Percentiles rank a stretch among this genome's conserved stretches.
Evolutionary conservation across 2,113 vertebrate genomes (phyloP).

Genomic region (Trichomycterus rosablanca): DNA sequence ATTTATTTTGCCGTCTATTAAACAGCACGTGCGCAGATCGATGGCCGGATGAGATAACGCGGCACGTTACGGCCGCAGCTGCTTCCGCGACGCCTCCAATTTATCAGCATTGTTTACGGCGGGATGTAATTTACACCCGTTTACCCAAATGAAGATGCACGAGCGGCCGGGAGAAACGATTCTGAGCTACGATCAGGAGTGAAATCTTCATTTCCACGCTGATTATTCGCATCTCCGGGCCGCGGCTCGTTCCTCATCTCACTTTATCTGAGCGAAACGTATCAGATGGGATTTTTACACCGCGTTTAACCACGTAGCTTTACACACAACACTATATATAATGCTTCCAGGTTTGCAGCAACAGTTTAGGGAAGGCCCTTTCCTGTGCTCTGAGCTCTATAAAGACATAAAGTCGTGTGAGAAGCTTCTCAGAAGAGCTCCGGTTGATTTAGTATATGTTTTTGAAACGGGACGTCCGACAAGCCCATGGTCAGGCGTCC

Average conservation of each 20-base stretch:
- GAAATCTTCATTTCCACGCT: slow-evolving; percentile 10
- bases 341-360: no score
- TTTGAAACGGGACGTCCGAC: no score
- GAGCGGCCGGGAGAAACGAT: slow-evolving; percentile 9
- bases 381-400: no score
- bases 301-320: background rate
- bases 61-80: slow-evolving; percentile 46
- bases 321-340: no score
- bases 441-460: no score
- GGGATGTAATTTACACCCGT: slow-evolving; percentile 48
- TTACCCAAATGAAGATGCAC: slow-evolving; percentile 57
- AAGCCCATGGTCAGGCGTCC: no score
- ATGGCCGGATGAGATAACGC: slow-evolving; percentile 32
- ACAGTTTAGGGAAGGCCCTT: no score
- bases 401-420: no score
- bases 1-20: no score
- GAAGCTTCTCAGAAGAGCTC: no score
- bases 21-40: no score
- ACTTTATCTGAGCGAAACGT: background rate
- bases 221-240: background rate
- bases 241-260: slow-evolving; percentile 1
- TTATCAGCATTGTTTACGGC: slow-evolving; percentile 54
- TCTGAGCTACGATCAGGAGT: background rate
- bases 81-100: slow-evolving; percentile 53
- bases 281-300: slow-evolving; percentile 7